Base-by-base conservation (phyloP, 2,797 vertebrate genomes). In the Scolopax rusticola region DNA sequence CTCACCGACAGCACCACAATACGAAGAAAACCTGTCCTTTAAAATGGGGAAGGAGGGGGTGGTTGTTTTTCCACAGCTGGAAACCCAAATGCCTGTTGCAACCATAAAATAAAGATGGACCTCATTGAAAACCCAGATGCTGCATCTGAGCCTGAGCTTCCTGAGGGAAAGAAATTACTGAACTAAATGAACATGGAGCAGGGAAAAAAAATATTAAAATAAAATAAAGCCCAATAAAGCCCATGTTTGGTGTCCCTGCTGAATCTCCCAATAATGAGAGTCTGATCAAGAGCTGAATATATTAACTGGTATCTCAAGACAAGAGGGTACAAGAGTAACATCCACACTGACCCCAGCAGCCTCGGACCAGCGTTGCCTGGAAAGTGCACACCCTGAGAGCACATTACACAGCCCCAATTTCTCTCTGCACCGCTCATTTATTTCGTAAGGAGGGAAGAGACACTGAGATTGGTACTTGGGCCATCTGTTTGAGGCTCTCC, bases 401-500 rank as follows among this genome's bases (percentile, higher is more conserved):
- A 1, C 64, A 56, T 95, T 74, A 87, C 74, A 86, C 36, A 61
- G 70, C 93, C 70, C 61, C 12, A 96, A 93, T 43, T 75, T 85
- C 82, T 95, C 93, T 28, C 77, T 63, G 53, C 61, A 16, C n/a
- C 32, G 16, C 92, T 95, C 77, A 74, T 93, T 95, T 95, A 89
- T 78, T 95, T 88, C 47, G 61, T 65, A 78, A 91, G 59, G 89
- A 95, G 87, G 73, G 53, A 92, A 89, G 68, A 92, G 76, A 80
- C 57, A 69, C 41, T 0, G 1, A 80, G 69, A 85, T 32, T 47
- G 60, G 70, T 13, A 7, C 28, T 69, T 24, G 60, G 87, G 68
- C 89, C 95, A 97, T 95, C 92, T 75, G 89, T 79, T 41, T 79
- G 89, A 75, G 74, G 74, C 73, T 86, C 76, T 91, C 68, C 67